Percentiles rank a stretch among this genome's conserved stretches.
phyloP scores from a whole-genome alignment of 2,113 vertebrate genomes.

The Embiotoca jacksoni region DNA sequence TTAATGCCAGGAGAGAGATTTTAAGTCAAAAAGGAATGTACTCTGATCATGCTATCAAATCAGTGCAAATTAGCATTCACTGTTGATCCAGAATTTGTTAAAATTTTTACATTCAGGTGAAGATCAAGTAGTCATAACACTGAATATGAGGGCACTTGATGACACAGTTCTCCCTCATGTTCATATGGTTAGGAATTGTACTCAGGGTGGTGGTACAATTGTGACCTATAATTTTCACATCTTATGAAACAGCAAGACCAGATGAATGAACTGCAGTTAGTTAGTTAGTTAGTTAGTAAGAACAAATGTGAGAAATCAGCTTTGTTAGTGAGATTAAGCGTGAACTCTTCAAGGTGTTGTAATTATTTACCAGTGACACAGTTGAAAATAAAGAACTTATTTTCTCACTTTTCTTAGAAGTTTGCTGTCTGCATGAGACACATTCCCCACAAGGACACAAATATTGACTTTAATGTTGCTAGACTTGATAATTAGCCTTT shows the following conservation, averaged over 20 bases:
- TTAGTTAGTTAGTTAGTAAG: too few species aligned
- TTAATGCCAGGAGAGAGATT: too few species aligned
- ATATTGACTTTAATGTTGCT: constrained; percentile 27
- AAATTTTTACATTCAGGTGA: not conserved
- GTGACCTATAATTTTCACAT: not conserved
- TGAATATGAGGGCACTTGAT: not conserved
- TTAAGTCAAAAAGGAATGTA: not conserved
- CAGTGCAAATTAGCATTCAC: not conserved
- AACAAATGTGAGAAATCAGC: not conserved
- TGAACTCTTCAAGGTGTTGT: not conserved
- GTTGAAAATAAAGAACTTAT: not conserved
- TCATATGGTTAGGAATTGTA: not conserved
- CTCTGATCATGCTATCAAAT: not conserved
- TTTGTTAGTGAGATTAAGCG: not conserved
- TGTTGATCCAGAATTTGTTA: not conserved
- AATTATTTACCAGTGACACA: not conserved
- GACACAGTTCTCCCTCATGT: not conserved
- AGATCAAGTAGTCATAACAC: not conserved
- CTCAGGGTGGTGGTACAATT: not conserved
- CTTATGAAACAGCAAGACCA: not conserved
- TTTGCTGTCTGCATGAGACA: constrained; percentile 1
- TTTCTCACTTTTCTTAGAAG: not conserved
- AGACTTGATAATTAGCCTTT: constrained; percentile 46
- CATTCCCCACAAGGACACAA: constrained; percentile 25
- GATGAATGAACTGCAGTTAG: not conserved